Percentiles rank a stretch among this genome's conserved stretches.
Evolutionary conservation across 35 echinoderm and acorn worm species (phyloP).

Genomic region (Nesometra sesokonis): DNA sequence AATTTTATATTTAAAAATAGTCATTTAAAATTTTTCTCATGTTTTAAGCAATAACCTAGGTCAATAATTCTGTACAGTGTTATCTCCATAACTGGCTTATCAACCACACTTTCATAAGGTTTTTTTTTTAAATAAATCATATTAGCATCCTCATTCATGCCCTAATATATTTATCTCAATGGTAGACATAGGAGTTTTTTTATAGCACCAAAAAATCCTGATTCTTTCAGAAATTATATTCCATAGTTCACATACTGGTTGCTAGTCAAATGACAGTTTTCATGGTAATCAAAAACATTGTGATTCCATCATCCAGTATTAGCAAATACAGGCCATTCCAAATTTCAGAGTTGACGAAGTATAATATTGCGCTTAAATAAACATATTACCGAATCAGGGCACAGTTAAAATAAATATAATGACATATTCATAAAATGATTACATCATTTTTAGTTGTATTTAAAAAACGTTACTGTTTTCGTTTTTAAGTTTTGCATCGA

Average conservation of each 20-base stretch:
- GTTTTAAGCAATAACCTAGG: no score
- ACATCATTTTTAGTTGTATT: no score
- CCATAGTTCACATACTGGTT: neutral
- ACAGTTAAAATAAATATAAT: neutral
- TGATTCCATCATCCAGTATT: neutral
- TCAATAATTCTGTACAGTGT: neutral
- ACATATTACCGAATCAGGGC: neutral
- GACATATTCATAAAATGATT: no score
- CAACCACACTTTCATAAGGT: neutral
- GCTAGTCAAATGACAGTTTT: neutral
- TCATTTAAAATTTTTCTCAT: no score
- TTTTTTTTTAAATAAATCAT: neutral
- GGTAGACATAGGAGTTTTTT: neutral
- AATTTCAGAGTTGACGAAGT: neutral
- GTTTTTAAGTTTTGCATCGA: neutral
- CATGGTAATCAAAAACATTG: neutral
- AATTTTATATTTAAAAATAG: no score
- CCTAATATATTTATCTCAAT: neutral
- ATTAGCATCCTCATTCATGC: neutral
- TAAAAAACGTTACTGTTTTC: neutral
- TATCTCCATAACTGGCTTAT: neutral
- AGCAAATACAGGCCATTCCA: neutral
- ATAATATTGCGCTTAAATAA: neutral
- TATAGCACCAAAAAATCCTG: neutral
- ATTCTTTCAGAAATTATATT: neutral